Evolutionary conservation across 2,113 vertebrate species (phyloP).

Genomic region (Parus major): DNA sequence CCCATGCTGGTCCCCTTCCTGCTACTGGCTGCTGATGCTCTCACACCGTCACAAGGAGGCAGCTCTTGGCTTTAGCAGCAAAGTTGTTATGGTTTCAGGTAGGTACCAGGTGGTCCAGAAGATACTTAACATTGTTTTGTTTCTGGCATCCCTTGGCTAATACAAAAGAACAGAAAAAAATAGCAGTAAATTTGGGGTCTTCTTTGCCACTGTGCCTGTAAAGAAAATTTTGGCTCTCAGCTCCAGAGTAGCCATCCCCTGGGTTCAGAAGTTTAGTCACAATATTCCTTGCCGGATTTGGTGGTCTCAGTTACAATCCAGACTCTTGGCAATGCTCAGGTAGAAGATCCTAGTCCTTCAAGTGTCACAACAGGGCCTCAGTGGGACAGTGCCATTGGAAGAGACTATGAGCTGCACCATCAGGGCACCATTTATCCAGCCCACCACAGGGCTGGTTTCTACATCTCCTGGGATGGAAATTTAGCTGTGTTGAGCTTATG

Average conservation of each 20-base stretch:
- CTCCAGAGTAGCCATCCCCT: background rate
- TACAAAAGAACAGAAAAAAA: background rate
- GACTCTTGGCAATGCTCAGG: background rate
- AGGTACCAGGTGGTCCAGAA: background rate
- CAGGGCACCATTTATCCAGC: accelerated
- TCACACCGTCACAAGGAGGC: background rate
- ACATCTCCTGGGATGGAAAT: background rate
- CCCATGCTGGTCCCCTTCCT: background rate
- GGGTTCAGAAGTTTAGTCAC: background rate
- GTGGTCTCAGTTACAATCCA: background rate
- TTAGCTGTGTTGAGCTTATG: background rate
- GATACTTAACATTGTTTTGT: background rate
- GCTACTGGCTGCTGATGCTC: background rate
- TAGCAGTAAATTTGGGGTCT: background rate
- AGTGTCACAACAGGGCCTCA: background rate
- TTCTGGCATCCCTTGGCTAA: background rate
- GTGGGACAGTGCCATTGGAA: background rate
- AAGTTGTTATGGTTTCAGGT: background rate
- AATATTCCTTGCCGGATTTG: background rate
- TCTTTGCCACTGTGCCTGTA: background rate
- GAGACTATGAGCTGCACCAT: background rate
- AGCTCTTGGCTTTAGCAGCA: background rate
- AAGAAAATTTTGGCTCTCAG: background rate
- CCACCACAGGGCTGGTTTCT: background rate
- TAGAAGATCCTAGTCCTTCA: background rate